Evolutionary conservation across 2,113 vertebrate species (phyloP).

Genomic region (Strix aluco): DNA sequence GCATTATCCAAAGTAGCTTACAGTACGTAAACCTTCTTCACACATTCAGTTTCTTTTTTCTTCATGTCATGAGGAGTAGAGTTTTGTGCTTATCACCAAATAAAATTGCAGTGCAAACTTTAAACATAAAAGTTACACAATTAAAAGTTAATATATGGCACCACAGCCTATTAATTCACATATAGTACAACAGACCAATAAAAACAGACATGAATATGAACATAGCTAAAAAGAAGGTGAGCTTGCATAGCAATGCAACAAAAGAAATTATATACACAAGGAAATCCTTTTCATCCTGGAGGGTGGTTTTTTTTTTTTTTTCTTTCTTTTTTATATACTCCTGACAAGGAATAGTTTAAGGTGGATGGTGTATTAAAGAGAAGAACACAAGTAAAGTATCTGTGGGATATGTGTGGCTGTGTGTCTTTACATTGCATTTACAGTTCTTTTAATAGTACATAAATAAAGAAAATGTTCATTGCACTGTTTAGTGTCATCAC

Average conservation of each 20-base stretch:
- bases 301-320: slow-evolving; percentile 74
- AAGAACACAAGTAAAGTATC: slow-evolving; percentile 86
- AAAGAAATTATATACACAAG: slow-evolving; percentile 98
- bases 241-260: slow-evolving; percentile 99
- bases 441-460: slow-evolving; percentile 90
- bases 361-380: slow-evolving; percentile 92
- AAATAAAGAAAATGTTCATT: slow-evolving; percentile 89
- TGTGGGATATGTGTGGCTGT: slow-evolving; percentile 93
- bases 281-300: slow-evolving; percentile 80
- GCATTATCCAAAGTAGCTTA: slow-evolving; percentile 81
- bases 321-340: slow-evolving; percentile 76
- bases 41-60: slow-evolving; percentile 92
- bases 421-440: slow-evolving; percentile 99
- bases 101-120: slow-evolving; percentile 99
- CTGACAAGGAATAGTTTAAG: slow-evolving; percentile 88
- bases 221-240: slow-evolving; percentile 88
- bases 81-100: slow-evolving; percentile 99
- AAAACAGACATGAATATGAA: slow-evolving; percentile 89
- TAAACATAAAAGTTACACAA: slow-evolving; percentile 94
- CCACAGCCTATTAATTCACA: slow-evolving; percentile 98
- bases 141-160: slow-evolving; percentile 97
- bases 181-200: slow-evolving; percentile 97
- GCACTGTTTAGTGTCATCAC: slow-evolving; percentile 83
- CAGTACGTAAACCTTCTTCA: slow-evolving; percentile 91
- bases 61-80: slow-evolving; percentile 98